phyloP scores from a whole-genome alignment of 2,113 vertebrate species.

The Meriones unguiculatus region DNA sequence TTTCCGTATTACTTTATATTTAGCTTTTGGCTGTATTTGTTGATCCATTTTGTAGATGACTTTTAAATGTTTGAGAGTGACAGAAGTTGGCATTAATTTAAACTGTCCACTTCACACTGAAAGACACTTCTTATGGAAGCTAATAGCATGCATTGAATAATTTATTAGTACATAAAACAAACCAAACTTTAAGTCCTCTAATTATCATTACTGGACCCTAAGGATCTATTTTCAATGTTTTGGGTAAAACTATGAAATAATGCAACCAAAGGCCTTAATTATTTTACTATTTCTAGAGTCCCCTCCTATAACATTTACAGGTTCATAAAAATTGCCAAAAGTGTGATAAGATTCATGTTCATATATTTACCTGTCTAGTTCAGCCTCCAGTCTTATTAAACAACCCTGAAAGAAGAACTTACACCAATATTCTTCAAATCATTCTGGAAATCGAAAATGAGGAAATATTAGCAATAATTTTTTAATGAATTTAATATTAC shows the following conservation, averaged over 20 bases:
- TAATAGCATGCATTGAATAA: neutral
- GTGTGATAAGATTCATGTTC: conserved; percentile 33
- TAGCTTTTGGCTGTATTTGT: conserved; percentile 20
- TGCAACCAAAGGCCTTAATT: conserved; percentile 39
- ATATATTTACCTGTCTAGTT: neutral
- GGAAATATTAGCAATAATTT: neutral
- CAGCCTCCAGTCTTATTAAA: neutral
- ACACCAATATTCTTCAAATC: neutral
- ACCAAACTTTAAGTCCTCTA: conserved; percentile 18
- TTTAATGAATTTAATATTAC: neutral
- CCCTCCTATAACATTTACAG: neutral
- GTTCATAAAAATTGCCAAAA: neutral
- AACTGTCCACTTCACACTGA: neutral
- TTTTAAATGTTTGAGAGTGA: neutral
- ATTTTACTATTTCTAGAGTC: conserved; percentile 30
- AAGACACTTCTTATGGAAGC: neutral
- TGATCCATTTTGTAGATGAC: neutral
- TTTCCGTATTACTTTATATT: neutral
- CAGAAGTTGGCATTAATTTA: neutral
- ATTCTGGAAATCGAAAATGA: neutral
- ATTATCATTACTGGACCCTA: neutral
- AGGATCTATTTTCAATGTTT: neutral
- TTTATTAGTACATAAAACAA: conserved; percentile 19
- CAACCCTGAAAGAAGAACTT: neutral
- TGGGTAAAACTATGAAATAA: conserved; percentile 33